Conservation (phyloP, 1,140 invertebrate species). For the Brachionus rotundiformis region DNA sequence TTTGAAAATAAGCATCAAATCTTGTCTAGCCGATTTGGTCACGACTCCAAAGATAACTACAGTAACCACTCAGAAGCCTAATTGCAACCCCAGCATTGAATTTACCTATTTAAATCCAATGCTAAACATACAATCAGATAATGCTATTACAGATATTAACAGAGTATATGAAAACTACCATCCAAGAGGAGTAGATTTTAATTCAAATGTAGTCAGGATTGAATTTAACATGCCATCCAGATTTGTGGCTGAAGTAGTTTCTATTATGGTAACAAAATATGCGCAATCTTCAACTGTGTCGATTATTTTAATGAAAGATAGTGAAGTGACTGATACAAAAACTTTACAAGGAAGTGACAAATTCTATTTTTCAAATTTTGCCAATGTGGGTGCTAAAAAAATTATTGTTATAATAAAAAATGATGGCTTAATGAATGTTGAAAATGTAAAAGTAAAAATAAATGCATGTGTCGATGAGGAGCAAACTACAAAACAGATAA, state of each 20-base stretch:
- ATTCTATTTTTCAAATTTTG: neutral
- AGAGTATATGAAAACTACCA: neutral
- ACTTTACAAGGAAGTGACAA: neutral
- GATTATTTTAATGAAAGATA: neutral
- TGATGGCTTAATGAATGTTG: neutral
- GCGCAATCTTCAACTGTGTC: neutral
- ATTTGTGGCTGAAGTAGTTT: neutral
- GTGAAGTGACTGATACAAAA: neutral
- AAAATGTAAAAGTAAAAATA: slow-evolving; percentile 28
- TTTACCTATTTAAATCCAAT: neutral
- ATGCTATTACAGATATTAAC: neutral
- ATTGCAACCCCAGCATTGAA: neutral
- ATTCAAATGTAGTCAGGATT: neutral
- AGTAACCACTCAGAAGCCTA: neutral
- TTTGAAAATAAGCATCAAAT: neutral
- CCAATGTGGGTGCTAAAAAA: neutral
- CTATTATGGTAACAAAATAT: neutral
- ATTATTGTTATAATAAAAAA: neutral
- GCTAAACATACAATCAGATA: neutral
- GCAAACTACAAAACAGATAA: neutral
- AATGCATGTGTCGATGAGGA: neutral
- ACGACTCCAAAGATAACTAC: neutral
- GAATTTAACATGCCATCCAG: neutral
- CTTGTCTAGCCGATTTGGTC: neutral
- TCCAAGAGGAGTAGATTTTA: neutral